These are phyloP conservation scores for Drepana falcataria DNA, from an alignment of 2,888 invertebrate species.

Conservation along the genomic window DNA sequence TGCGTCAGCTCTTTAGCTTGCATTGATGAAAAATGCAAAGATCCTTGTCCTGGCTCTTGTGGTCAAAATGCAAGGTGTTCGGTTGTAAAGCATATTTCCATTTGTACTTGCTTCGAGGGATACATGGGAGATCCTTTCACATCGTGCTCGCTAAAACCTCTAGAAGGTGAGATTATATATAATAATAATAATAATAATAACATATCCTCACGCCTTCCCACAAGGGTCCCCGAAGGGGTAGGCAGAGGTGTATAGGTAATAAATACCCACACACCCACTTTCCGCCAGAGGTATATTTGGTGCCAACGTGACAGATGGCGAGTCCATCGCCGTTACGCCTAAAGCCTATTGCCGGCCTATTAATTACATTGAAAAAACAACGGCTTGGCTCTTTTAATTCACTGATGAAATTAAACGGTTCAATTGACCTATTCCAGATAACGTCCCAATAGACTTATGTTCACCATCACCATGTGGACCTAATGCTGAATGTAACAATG, in stretches of 20 bases:
- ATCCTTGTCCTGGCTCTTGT: constrained; percentile 85
- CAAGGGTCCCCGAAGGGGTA: too few species aligned
- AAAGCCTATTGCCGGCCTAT: too few species aligned
- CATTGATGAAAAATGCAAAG: constrained; percentile 80
- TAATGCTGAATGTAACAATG: constrained; percentile 84
- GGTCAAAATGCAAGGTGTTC: constrained; percentile 77
- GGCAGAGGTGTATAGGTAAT: too few species aligned
- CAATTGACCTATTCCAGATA: constrained; percentile 28
- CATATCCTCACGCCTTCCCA: too few species aligned
- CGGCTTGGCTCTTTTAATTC: too few species aligned
- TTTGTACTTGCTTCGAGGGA: constrained; percentile 79
- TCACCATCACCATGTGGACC: constrained; percentile 84
- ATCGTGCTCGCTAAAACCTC: constrained; percentile 50
- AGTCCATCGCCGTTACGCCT: too few species aligned
- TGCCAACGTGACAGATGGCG: too few species aligned
- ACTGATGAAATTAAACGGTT: too few species aligned
- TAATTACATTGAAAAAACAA: too few species aligned
- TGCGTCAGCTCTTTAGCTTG: constrained; percentile 83
- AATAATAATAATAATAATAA: too few species aligned
- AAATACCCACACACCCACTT: too few species aligned
- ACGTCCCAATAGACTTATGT: constrained; percentile 75
- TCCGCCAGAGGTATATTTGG: too few species aligned
- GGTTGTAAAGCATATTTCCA: constrained; percentile 81
- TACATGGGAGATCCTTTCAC: constrained; percentile 82
- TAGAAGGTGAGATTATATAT: constrained; percentile 42